Evolutionary conservation across 2,888 invertebrate genomes (phyloP), one percentile per base, ranked within the genome.

Genomic region (Chloromyia formosa): DNA sequence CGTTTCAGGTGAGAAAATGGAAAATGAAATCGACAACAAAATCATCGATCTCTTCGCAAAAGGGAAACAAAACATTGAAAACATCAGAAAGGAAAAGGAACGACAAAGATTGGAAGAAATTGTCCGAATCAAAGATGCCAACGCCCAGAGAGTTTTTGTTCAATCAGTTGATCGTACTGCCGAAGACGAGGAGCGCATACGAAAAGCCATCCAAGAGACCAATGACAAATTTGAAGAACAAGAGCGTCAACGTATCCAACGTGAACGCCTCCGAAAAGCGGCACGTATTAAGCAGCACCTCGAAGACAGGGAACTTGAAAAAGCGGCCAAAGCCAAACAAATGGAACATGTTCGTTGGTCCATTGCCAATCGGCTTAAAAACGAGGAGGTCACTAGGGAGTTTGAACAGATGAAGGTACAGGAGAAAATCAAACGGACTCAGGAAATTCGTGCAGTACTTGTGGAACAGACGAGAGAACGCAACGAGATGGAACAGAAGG

Each of bases 201-300:
- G 86, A 16, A 88, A 87, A 42, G 89, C 89, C 14, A 79, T 87
- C 27, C 83, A 82, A 14, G 88, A 89, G 81, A 82, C 82, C 79
- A 85, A 85, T 9, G 80, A 83, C 14, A 81, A 82, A 79, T 85
- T 84, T 78, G 84, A 83, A 14, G 82, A 82, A 7, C 81, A 83
- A 73, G 84, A 84, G 75, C 80, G 80, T 53, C 80, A 80, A 2
- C 81, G 80, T n/a, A 78, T 82, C 1, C 79, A 82, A 42, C 80
- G 79, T 0, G 80, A 80, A 10, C 81, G 83, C 66, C 80, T 79
- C 35, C 75, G 78, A 1, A 84, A 82, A 42, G 77, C 79, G 14
- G 80, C 81, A 0, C 82, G 84, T 1, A 81, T 83, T 62, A 80
- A 81, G 18, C 80, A 81, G 1, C 82, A 83, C 56, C 76, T 79